Base-by-base conservation (phyloP, 2,797 vertebrate species). In the Ciconia nigra region DNA sequence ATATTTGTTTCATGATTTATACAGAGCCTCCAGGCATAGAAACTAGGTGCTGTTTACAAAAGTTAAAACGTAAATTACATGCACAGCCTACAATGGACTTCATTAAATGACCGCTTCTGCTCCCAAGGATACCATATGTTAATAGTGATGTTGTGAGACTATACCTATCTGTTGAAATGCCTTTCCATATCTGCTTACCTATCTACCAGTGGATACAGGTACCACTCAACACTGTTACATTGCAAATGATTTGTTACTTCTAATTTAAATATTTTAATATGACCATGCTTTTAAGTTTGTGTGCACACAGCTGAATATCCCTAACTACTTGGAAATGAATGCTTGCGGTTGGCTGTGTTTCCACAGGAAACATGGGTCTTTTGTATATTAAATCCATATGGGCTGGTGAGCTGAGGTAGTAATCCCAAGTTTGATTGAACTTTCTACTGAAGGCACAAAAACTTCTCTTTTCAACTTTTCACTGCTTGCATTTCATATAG, bases 61-160 rank as follows among this genome's bases (percentile, higher is more conserved):
- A 97, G 95, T 97, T 91, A 97, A 98, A 96, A 80, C 93, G 46
- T 92, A 95, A 93, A 96, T 97, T 96, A 83, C 66, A 85, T 8
- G 20, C 31, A 19, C 6, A 95, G 44, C n/a, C 66, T 77, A 44
- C 73, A 90, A 62, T 59, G 59, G 73, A 29, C 83, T 97, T 86
- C 37, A 72, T 90, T 96, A 85, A 95, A 71, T 96, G 90, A 66
- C 61, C 61, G 41, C 24, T 89, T 55, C 22, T 59, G 41, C 80
- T 76, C 78, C 80, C 80, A 92, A 89, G 76, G 71, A 70, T 94
- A 58, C 51, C 59, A 14, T 66, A 44, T 79, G 47, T 87, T 79
- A 70, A 55, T 18, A 84, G 28, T 62, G 46, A 46, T 33, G 28
- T 79, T 83, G 33, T 67, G 80, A 85, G 78, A 77, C 42, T 63